phyloP scores from a whole-genome alignment of 2,113 vertebrate species.

The Daubentonia madagascariensis region DNA sequence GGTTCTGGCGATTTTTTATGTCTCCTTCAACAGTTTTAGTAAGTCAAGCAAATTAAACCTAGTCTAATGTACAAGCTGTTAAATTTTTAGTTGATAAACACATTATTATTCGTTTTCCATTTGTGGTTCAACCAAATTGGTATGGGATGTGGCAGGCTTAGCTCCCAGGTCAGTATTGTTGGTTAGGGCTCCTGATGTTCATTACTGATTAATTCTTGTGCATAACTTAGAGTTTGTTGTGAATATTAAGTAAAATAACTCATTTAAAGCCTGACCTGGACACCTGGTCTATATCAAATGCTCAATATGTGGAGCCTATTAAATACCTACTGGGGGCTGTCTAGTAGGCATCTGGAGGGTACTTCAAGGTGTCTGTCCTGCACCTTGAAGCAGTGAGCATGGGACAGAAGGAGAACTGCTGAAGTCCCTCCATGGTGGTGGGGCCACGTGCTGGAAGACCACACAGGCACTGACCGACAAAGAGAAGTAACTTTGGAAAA shows the following conservation, averaged over 20 bases:
- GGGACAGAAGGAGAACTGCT: too few relatives aligned
- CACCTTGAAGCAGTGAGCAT: not conserved
- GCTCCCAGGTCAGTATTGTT: not conserved
- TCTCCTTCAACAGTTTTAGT: not conserved
- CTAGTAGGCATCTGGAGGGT: not conserved
- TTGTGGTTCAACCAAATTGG: not conserved
- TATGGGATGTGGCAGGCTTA: not conserved
- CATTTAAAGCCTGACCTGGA: too few relatives aligned
- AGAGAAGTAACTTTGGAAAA: not conserved
- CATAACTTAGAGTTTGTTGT: not conserved
- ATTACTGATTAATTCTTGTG: not conserved
- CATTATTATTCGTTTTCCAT: not conserved
- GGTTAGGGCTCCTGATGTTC: not conserved
- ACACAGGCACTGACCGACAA: fast-evolving
- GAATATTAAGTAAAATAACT: not conserved
- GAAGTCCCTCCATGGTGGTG: not conserved
- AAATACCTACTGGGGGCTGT: not conserved
- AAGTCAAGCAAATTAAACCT: not conserved
- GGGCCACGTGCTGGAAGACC: not conserved
- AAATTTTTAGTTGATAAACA: not conserved
- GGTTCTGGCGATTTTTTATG: not conserved
- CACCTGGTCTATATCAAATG: not conserved
- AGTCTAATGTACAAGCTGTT: not conserved
- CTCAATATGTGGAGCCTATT: not conserved
- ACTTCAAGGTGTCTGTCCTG: not conserved